phyloP scores from a whole-genome alignment of 2,888 invertebrate species.

The Nipponacmea schrenckii region DNA sequence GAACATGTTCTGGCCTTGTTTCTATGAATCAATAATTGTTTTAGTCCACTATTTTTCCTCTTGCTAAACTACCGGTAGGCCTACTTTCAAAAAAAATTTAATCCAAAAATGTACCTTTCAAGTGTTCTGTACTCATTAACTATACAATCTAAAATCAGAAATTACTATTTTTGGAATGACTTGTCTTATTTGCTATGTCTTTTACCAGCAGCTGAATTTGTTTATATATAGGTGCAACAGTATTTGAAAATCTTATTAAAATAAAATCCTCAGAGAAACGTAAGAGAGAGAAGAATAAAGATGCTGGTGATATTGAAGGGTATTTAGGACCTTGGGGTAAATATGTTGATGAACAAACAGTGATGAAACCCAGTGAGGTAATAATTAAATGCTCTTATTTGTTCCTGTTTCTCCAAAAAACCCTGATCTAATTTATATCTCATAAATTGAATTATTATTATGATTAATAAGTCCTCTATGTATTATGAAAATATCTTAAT shows the following conservation, averaged over 20 bases:
- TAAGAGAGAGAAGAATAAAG: constrained; percentile 87
- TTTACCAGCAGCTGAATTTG: too few relatives aligned
- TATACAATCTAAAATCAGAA: too few relatives aligned
- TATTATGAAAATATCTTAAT: background rate
- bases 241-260: constrained; percentile 83
- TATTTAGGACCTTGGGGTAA: constrained; percentile 99
- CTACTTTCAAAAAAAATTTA: too few relatives aligned
- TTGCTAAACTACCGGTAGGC: too few relatives aligned
- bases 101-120: too few relatives aligned
- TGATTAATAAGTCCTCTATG: background rate
- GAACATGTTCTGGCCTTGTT: too few relatives aligned
- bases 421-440: background rate
- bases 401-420: too few relatives aligned
- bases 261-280: constrained; percentile 70
- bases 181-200: too few relatives aligned
- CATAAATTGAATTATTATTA: background rate
- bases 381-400: background rate
- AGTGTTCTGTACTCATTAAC: too few relatives aligned
- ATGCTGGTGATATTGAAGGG: constrained; percentile 91
- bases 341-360: constrained; percentile 87
- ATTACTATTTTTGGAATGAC: too few relatives aligned
- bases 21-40: too few relatives aligned
- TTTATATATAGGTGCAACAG: constrained; percentile 66
- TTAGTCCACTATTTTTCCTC: too few relatives aligned
- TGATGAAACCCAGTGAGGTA: constrained; percentile 87